Conservation (phyloP, 1,140 invertebrate genomes). For the Himalopsyche phryganea region DNA sequence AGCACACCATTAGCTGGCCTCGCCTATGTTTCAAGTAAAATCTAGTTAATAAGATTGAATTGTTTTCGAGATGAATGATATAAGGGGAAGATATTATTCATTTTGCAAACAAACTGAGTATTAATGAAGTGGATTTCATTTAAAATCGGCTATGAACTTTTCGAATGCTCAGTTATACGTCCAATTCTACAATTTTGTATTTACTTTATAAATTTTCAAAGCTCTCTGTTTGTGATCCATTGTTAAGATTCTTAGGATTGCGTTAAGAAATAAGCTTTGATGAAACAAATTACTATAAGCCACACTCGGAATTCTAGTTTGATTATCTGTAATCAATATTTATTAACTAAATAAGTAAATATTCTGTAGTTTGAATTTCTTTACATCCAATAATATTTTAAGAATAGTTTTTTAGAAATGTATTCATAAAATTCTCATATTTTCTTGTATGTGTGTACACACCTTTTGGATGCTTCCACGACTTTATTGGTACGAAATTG, state of each 20-base stretch:
- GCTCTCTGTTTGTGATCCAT: slow-evolving; percentile 31
- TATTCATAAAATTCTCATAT: slow-evolving; percentile 26
- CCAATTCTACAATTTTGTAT: slow-evolving; percentile 35
- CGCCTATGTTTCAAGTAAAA: slow-evolving; percentile 15
- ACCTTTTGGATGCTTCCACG: slow-evolving; percentile 32
- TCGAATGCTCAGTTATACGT: slow-evolving; percentile 35
- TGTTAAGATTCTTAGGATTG: slow-evolving; percentile 28
- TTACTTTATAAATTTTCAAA: slow-evolving; percentile 27
- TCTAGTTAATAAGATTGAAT: slow-evolving; percentile 15
- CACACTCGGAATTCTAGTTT: slow-evolving; percentile 27
- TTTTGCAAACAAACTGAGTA: slow-evolving; percentile 30
- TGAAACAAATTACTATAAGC: slow-evolving; percentile 27
- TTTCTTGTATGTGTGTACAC: slow-evolving; percentile 30
- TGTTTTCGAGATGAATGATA: slow-evolving; percentile 32
- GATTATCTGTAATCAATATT: slow-evolving; percentile 28
- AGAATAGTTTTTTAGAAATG: slow-evolving; percentile 24
- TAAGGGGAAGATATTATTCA: slow-evolving; percentile 33
- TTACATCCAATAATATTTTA: slow-evolving; percentile 25
- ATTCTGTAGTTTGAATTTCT: slow-evolving; percentile 31
- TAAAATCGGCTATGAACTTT: slow-evolving; percentile 26
- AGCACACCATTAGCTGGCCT: slow-evolving; percentile 12
- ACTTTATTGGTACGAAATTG: slow-evolving; percentile 22
- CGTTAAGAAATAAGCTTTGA: slow-evolving; percentile 29
- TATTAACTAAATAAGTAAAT: slow-evolving; percentile 16
- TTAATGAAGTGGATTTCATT: slow-evolving; percentile 22